Evolutionary conservation across 2,888 invertebrate genomes (phyloP).

Genomic region (Hymenopus coronatus): DNA sequence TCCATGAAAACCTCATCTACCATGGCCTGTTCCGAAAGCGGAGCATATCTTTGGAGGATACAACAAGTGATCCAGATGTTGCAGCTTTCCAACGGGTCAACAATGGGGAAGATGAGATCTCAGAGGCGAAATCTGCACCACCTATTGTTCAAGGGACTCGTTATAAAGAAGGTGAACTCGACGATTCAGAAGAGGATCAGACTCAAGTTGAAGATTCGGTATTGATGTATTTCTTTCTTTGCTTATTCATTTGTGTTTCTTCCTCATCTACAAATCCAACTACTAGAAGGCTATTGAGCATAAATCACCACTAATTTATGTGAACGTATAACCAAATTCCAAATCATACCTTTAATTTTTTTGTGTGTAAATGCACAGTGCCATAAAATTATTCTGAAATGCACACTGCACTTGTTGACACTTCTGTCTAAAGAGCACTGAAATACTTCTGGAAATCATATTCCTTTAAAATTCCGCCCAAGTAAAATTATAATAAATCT

Average conservation of each 20-base stretch:
- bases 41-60: conserved; percentile 36
- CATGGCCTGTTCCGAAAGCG: conserved; percentile 62
- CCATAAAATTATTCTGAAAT: background rate
- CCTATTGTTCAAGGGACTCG: background rate
- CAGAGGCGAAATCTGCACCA: conserved; percentile 9
- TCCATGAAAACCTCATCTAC: conserved; percentile 77
- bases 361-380: background rate
- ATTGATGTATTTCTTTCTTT: background rate
- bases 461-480: too few species aligned
- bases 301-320: background rate
- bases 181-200: background rate
- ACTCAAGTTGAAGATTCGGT: background rate
- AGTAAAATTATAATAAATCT: too few species aligned
- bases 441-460: background rate
- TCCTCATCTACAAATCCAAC: background rate
- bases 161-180: background rate
- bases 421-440: background rate
- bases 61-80: conserved; percentile 30
- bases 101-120: conserved; percentile 17
- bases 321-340: background rate
- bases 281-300: background rate
- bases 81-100: conserved; percentile 20
- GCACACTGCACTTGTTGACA: background rate
- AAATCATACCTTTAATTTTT: background rate
- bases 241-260: background rate